These are phyloP conservation scores for Montipora sp. DNA, from an alignment of 64 coral and sea anemone species.

Conservation along the genomic window DNA sequence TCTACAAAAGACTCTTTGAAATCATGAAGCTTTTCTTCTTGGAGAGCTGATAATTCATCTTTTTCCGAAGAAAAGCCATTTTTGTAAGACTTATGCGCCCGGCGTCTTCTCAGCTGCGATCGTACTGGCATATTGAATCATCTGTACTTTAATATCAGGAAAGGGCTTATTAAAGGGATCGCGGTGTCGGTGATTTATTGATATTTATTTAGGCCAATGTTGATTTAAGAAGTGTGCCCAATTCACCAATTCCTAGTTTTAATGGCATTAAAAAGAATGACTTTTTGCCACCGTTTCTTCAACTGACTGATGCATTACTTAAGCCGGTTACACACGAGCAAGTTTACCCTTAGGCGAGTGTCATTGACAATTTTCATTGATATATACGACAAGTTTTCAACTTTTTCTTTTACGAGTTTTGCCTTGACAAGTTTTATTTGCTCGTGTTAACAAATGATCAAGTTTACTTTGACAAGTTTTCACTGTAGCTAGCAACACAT, in stretches of 20 bases:
- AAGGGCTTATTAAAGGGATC: not conserved
- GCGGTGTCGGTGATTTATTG: not conserved
- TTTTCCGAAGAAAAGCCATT: constrained; percentile 33
- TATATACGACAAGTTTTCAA: not conserved
- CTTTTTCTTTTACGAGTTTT: too few species aligned
- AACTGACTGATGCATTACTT: not conserved
- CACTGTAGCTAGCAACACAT: too few species aligned
- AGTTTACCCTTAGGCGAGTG: not conserved
- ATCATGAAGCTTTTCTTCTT: constrained; percentile 25
- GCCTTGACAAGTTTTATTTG: too few species aligned
- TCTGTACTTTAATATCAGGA: not conserved
- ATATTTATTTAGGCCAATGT: not conserved
- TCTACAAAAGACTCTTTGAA: constrained; percentile 55
- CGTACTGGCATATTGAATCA: constrained; percentile 10
- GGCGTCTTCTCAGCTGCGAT: not conserved
- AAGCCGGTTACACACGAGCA: too few species aligned
- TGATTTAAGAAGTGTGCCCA: not conserved
- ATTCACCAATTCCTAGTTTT: not conserved
- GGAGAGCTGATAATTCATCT: constrained; percentile 5
- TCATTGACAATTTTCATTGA: not conserved
- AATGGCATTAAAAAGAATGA: not conserved
- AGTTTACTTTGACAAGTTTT: too few species aligned
- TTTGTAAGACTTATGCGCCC: not conserved
- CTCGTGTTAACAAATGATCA: too few species aligned
- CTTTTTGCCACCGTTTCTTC: not conserved